Conservation (phyloP, 1,140 invertebrate genomes). For the Macrobrachium nipponense region DNA sequence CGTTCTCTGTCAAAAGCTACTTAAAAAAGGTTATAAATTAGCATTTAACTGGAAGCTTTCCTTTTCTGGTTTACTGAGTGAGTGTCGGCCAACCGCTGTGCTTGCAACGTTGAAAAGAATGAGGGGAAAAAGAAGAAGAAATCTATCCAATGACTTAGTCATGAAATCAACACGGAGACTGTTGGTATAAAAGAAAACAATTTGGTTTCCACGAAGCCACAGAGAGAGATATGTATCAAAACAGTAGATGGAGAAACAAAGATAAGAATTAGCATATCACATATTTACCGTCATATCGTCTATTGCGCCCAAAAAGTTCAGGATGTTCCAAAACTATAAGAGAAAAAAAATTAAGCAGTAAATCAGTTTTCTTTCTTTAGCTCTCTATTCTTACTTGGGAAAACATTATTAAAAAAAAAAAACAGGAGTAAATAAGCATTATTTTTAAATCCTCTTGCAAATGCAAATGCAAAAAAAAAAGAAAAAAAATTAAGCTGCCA, state of each 20-base stretch:
- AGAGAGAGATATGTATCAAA: not conserved
- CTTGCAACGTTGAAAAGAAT: not conserved
- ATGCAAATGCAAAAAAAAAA: constrained; percentile 16
- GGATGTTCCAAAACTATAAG: constrained; percentile 64
- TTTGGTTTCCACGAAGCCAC: not conserved
- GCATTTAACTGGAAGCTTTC: no score
- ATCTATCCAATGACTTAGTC: constrained; percentile 14
- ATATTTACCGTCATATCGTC: constrained; percentile 64
- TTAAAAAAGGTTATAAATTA: no score
- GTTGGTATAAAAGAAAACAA: not conserved
- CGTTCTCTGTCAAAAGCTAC: no score
- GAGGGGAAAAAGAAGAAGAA: constrained; percentile 15
- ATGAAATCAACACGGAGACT: constrained; percentile 23
- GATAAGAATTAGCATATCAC: not conserved
- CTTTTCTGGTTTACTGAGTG: not conserved
- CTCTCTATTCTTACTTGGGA: not conserved
- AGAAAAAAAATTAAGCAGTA: constrained; percentile 55
- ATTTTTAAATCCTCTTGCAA: not conserved
- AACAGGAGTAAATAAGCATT: not conserved
- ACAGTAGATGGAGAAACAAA: constrained; percentile 11
- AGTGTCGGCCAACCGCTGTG: constrained; percentile 27
- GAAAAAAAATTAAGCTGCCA: not conserved
- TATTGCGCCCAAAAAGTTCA: constrained; percentile 62
- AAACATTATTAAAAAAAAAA: not conserved
- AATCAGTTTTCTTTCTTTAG: constrained; percentile 29